Evolutionary conservation across 2,888 invertebrate species (phyloP).

Genomic region (Bursaphelenchus okinawaensis): DNA sequence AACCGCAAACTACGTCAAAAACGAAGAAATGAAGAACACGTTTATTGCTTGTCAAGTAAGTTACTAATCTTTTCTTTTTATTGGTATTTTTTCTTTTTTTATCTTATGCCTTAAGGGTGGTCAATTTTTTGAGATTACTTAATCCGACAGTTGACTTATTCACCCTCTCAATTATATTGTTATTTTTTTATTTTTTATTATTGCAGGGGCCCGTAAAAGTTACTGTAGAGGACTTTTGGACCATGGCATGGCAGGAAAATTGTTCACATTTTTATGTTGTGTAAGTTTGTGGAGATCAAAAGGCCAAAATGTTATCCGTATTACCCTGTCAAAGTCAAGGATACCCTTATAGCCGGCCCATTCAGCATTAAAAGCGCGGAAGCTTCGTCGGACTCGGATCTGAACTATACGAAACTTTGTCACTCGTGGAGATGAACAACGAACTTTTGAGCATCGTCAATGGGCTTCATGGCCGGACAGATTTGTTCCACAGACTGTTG

Average conservation of each 20-base stretch:
- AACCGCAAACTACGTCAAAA: constrained; percentile 3
- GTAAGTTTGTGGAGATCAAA: constrained; percentile 11
- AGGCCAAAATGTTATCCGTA: constrained; percentile 19
- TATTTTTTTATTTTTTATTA: too few species aligned
- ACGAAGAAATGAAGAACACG: neutral
- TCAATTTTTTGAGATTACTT: too few species aligned
- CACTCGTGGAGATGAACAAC: neutral
- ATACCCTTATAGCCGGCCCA: neutral
- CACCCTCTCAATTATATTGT: too few species aligned
- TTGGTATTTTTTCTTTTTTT: too few species aligned
- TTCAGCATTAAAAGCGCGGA: constrained; percentile 1
- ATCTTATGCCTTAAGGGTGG: too few species aligned
- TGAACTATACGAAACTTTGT: neutral
- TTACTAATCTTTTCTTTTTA: too few species aligned
- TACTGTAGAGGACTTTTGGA: constrained; percentile 23
- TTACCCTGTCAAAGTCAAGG: constrained; percentile 7
- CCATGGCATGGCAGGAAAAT: constrained; percentile 22
- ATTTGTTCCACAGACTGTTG: neutral
- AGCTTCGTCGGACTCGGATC: neutral
- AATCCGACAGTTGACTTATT: too few species aligned
- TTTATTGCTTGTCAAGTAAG: constrained; percentile 7
- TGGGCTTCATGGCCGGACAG: constrained; percentile 12
- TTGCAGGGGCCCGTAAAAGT: constrained; percentile 25
- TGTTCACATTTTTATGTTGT: constrained; percentile 18
- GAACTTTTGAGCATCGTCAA: constrained; percentile 11